A percentile compares a stretch with the other conserved stretches of the same genome.
Evolutionary conservation across 2,113 vertebrate genomes (phyloP).

Genomic region (Pygoscelis adeliae): DNA sequence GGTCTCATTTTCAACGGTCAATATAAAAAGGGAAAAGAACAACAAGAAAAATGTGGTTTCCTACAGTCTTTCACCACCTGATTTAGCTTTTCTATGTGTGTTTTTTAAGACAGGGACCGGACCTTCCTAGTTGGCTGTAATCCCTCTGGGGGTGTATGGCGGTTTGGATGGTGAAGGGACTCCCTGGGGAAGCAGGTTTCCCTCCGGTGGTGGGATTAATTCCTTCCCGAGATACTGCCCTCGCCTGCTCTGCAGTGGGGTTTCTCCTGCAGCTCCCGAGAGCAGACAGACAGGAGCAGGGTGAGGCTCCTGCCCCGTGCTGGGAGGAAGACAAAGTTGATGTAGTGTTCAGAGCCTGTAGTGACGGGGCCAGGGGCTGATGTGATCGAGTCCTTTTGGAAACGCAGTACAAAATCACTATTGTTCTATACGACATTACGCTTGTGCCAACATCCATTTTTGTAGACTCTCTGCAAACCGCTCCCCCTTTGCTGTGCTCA

Average conservation of each 20-base stretch:
- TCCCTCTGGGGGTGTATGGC: not conserved
- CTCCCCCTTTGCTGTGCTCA: not conserved
- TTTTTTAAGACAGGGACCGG: not conserved
- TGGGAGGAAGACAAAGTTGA: not conserved
- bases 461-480: not conserved
- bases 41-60: not conserved
- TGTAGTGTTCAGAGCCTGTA: not conserved
- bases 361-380: not conserved
- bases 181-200: not conserved
- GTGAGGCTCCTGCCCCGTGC: not conserved
- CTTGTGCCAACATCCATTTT: slow-evolving; percentile 34
- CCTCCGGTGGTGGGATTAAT: not conserved
- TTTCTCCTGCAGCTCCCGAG: not conserved
- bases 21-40: not conserved
- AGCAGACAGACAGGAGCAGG: not conserved
- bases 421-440: not conserved
- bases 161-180: not conserved
- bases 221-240: not conserved
- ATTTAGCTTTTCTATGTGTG: not conserved
- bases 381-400: not conserved
- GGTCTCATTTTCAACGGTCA: not conserved
- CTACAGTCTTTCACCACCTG: not conserved
- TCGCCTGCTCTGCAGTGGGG: not conserved
- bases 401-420: not conserved
- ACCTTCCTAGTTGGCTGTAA: not conserved